These are phyloP conservation scores for Microchrysa polita DNA, from an alignment of 2,888 invertebrate genomes.

Conservation along the genomic window DNA sequence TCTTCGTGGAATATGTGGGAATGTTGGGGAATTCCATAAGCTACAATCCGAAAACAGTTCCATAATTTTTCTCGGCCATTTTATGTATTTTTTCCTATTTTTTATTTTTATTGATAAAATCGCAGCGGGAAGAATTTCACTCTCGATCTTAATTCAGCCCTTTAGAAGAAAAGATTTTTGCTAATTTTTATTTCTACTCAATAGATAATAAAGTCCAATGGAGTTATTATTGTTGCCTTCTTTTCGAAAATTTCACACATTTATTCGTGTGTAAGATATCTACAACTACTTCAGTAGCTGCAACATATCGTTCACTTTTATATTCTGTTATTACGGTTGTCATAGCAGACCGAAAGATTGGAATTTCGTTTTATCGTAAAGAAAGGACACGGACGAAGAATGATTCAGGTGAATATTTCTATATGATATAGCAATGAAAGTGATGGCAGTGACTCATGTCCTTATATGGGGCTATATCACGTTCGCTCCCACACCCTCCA, in stretches of 20 bases:
- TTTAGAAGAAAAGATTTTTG: no score
- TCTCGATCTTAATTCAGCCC: no score
- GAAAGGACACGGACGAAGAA: constrained; percentile 38
- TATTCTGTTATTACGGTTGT: constrained; percentile 49
- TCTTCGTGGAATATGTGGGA: no score
- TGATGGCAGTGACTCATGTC: constrained; percentile 13
- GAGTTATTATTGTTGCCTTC: constrained; percentile 42
- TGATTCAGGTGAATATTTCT: background rate
- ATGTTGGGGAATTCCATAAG: no score
- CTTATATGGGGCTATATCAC: background rate
- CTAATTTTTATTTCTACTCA: no score
- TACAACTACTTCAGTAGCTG: constrained; percentile 7
- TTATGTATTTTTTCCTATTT: no score
- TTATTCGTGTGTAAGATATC: constrained; percentile 51
- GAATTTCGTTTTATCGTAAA: constrained; percentile 49
- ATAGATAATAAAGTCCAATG: no score
- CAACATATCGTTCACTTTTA: constrained; percentile 36
- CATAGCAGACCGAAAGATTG: constrained; percentile 49
- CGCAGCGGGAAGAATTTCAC: no score
- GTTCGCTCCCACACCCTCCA: background rate
- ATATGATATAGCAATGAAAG: constrained; percentile 13
- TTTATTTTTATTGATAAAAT: no score
- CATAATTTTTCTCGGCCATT: no score
- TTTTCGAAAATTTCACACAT: constrained; percentile 50
- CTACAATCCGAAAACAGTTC: no score